A percentile compares a stretch with the other conserved stretches of the same genome.
These are phyloP conservation scores for Drosophila sp. DNA, from an alignment of 1,140 invertebrate species.

Conservation along the genomic window DNA sequence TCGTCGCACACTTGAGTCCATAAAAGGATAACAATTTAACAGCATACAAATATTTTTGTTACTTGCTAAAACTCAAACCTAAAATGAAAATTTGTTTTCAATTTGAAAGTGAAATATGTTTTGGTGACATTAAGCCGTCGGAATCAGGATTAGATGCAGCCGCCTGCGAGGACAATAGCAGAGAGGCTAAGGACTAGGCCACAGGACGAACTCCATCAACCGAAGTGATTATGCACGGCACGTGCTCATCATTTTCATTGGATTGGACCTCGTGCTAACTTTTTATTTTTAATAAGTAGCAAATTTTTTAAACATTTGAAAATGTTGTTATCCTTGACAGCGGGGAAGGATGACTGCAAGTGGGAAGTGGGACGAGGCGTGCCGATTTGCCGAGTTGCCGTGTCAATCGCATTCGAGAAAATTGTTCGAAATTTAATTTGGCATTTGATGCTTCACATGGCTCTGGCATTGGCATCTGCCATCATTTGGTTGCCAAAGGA, in stretches of 20 bases:
- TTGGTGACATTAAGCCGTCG: conserved; percentile 80
- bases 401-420: conserved; percentile 27
- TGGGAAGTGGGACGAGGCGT: background rate
- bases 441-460: conserved; percentile 39
- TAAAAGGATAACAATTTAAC: conserved; percentile 72
- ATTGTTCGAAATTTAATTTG: conserved; percentile 72
- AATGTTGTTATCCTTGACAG: conserved; percentile 69
- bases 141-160: conserved; percentile 78
- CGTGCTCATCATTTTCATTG: conserved; percentile 64
- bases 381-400: background rate
- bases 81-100: conserved; percentile 74
- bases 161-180: conserved; percentile 58
- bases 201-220: conserved; percentile 11
- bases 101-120: conserved; percentile 81
- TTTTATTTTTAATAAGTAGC: conserved; percentile 72
- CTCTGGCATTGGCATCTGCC: conserved; percentile 62
- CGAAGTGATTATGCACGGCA: conserved; percentile 62
- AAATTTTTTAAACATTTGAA: conserved; percentile 74
- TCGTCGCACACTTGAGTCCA: conserved; percentile 63
- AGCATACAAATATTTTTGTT: conserved; percentile 58
- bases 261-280: background rate
- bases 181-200: conserved; percentile 4
- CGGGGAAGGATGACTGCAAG: background rate
- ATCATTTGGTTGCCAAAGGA: conserved; percentile 68
- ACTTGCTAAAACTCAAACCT: conserved; percentile 38